A percentile compares a stretch with the other conserved stretches of the same genome.
phyloP scores from a whole-genome alignment of 2,113 vertebrate genomes.

The Progne subis region DNA sequence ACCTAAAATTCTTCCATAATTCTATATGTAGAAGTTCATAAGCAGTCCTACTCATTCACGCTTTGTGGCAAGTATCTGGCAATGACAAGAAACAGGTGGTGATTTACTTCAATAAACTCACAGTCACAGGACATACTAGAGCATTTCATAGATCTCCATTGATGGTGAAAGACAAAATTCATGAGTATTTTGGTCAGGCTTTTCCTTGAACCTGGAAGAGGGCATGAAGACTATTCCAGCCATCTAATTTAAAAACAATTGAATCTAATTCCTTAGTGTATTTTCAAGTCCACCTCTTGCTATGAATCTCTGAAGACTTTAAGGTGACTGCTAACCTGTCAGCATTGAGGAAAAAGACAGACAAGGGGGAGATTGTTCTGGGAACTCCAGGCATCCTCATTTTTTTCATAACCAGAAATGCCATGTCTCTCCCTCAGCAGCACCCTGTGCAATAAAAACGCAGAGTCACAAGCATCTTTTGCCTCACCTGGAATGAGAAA shows the following conservation, averaged over 20 bases:
- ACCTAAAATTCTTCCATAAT: background rate
- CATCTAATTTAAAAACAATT: background rate
- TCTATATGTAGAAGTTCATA: background rate
- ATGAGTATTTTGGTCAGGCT: background rate
- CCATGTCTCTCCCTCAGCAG: background rate
- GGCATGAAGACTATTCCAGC: background rate
- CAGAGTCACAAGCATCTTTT: background rate
- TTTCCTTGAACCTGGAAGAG: background rate
- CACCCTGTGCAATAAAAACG: fast-evolving
- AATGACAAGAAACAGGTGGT: background rate
- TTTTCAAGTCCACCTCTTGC: background rate
- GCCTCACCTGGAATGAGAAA: background rate
- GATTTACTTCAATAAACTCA: background rate
- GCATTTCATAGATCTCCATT: background rate
- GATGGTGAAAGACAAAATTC: background rate
- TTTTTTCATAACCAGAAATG: background rate
- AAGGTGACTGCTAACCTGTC: background rate
- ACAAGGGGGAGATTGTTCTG: background rate
- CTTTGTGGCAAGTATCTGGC: background rate
- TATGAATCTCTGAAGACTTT: background rate
- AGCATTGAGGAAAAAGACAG: background rate
- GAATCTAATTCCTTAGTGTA: background rate
- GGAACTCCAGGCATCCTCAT: background rate
- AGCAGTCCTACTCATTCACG: background rate
- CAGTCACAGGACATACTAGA: background rate